These are phyloP conservation scores for Sphinx pinastri DNA, from an alignment of 2,888 invertebrate species.

Conservation along the genomic window DNA sequence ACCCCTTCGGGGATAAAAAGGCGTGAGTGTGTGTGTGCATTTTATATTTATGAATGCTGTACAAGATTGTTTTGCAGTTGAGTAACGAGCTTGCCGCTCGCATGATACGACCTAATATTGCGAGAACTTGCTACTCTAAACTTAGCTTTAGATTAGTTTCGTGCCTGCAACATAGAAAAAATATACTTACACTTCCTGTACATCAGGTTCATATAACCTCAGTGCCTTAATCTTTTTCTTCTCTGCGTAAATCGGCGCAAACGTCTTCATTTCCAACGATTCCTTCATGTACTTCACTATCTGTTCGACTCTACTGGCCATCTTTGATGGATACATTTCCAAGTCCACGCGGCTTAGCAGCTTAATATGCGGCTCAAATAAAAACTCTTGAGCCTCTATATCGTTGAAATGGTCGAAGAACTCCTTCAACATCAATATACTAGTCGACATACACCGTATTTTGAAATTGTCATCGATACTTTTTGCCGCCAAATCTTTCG, in stretches of 20 bases:
- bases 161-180: background rate
- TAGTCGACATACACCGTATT: constrained; percentile 83
- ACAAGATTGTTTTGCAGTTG: too few species aligned
- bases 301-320: constrained; percentile 73
- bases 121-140: too few species aligned
- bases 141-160: too few species aligned
- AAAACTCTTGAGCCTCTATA: constrained; percentile 66
- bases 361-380: constrained; percentile 83
- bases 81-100: too few species aligned
- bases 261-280: constrained; percentile 79
- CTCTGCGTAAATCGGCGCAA: constrained; percentile 83
- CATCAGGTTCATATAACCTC: constrained; percentile 92
- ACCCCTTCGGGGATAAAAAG: too few species aligned
- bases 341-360: constrained; percentile 83
- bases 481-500: constrained; percentile 80
- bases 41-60: too few species aligned
- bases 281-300: constrained; percentile 77
- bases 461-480: constrained; percentile 86
- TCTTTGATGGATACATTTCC: constrained; percentile 85
- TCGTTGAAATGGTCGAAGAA: constrained; percentile 81
- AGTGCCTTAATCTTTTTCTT: constrained; percentile 91
- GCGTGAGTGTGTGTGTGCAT: too few species aligned
- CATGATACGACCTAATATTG: too few species aligned
- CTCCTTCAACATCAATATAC: constrained; percentile 84
- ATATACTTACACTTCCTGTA: constrained; percentile 91